phyloP scores from a whole-genome alignment of 35 echinoderm and acorn worm species.

The Heliocidaris erythrogramma region DNA sequence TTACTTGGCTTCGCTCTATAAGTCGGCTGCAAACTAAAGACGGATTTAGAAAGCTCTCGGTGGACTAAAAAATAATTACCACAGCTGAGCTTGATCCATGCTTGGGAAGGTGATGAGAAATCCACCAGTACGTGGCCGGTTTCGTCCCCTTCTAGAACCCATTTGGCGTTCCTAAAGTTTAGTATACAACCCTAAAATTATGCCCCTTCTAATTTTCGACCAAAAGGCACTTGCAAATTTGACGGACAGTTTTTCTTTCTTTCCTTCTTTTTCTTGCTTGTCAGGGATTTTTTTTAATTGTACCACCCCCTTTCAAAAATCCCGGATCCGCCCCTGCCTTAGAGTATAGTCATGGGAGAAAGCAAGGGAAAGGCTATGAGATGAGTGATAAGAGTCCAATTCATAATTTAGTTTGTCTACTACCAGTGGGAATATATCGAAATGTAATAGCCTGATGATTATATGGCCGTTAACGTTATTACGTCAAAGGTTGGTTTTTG shows the following conservation, averaged over 20 bases:
- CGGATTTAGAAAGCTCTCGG: not conserved
- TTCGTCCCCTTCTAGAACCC: too few relatives aligned
- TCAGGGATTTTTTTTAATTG: too few relatives aligned
- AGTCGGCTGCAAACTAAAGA: not conserved
- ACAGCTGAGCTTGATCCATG: not conserved
- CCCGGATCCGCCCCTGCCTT: not conserved
- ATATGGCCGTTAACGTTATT: not conserved
- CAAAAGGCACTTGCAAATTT: too few relatives aligned
- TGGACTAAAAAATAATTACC: not conserved
- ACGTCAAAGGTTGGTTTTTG: not conserved
- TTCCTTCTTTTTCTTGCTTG: too few relatives aligned
- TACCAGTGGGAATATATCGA: not conserved
- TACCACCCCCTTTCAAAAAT: too few relatives aligned
- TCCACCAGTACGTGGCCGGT: not conserved
- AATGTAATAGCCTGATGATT: not conserved
- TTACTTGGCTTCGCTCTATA: not conserved
- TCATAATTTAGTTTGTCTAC: not conserved
- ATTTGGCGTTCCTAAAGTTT: too few relatives aligned
- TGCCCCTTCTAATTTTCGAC: too few relatives aligned
- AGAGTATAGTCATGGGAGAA: not conserved
- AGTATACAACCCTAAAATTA: too few relatives aligned
- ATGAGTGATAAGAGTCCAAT: not conserved
- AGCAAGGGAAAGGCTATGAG: not conserved
- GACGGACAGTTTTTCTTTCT: too few relatives aligned
- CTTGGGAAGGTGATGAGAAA: not conserved